Percentiles rank a stretch among this genome's conserved stretches.
Conservation (phyloP, 2,888 invertebrate species). For the Lithophane ornitopus region DNA sequence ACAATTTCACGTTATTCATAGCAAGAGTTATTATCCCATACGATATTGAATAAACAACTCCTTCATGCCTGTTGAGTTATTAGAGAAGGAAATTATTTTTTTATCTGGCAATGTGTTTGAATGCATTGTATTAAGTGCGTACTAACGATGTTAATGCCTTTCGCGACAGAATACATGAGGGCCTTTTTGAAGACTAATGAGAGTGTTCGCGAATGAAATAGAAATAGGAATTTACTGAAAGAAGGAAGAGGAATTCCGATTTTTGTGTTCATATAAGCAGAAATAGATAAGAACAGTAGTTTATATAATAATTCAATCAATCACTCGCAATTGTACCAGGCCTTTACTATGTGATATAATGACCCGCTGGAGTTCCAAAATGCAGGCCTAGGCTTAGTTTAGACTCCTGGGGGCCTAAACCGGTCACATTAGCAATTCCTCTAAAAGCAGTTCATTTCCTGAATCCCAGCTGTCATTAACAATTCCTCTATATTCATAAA, state of each 20-base stretch:
- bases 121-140: conserved; percentile 47
- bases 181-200: conserved; percentile 47
- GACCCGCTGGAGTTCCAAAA: not conserved
- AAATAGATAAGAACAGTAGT: conserved; percentile 11
- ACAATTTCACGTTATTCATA: conserved; percentile 73
- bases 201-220: conserved; percentile 32
- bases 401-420: too few relatives aligned
- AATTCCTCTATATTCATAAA: too few relatives aligned
- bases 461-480: too few relatives aligned
- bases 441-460: too few relatives aligned
- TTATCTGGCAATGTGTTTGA: conserved; percentile 43
- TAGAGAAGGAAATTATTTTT: conserved; percentile 52
- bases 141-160: conserved; percentile 50
- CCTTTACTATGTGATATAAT: not conserved
- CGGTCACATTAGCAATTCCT: too few relatives aligned
- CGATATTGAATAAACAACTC: conserved; percentile 69
- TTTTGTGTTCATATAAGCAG: not conserved
- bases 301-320: not conserved
- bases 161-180: conserved; percentile 31
- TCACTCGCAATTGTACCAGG: not conserved
- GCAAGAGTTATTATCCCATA: conserved; percentile 73
- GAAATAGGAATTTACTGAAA: conserved; percentile 9
- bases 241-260: not conserved
- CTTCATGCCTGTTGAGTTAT: conserved; percentile 60
- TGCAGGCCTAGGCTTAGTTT: not conserved